These are phyloP conservation scores for Drosophila sordidula DNA, from an alignment of 2,888 invertebrate species.

Conservation along the genomic window DNA sequence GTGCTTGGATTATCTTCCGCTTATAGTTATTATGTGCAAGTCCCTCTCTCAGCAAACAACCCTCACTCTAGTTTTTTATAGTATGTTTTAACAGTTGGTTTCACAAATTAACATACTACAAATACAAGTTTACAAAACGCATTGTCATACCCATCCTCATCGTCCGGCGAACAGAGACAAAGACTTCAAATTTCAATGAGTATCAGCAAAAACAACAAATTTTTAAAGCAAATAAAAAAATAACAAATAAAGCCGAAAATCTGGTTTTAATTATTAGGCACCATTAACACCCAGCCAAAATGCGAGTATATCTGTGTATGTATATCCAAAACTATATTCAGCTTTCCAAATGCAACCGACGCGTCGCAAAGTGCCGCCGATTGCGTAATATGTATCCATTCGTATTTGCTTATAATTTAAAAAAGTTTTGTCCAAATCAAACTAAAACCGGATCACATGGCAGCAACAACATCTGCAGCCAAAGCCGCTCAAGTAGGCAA, in stretches of 20 bases:
- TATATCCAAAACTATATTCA: conserved; percentile 17
- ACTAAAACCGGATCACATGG: conserved; percentile 63
- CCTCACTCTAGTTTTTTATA: conserved; percentile 49
- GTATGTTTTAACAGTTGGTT: conserved; percentile 49
- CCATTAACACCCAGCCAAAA: conserved; percentile 64
- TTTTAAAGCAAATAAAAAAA: conserved; percentile 51
- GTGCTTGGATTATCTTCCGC: conserved; percentile 10
- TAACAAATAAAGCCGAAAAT: conserved; percentile 40
- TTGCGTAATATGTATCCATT: conserved; percentile 61
- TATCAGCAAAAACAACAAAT: conserved; percentile 33
- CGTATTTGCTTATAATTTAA: conserved; percentile 64
- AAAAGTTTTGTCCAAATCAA: conserved; percentile 56
- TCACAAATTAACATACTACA: conserved; percentile 65
- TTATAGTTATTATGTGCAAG: conserved; percentile 29
- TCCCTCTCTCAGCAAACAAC: conserved; percentile 19
- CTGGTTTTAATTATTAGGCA: conserved; percentile 62
- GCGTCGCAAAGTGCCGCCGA: conserved; percentile 23
- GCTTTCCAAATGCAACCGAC: conserved; percentile 61
- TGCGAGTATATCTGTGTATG: conserved; percentile 6
- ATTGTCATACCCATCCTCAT: conserved; percentile 51
- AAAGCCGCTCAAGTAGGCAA: conserved; percentile 43
- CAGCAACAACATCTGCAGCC: conserved; percentile 27
- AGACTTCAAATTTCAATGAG: conserved; percentile 42
- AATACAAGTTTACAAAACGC: conserved; percentile 33
- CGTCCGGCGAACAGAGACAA: conserved; percentile 33